Conservation (phyloP, 2,797 vertebrate genomes). For the Chiroxiphia lanceolata region DNA sequence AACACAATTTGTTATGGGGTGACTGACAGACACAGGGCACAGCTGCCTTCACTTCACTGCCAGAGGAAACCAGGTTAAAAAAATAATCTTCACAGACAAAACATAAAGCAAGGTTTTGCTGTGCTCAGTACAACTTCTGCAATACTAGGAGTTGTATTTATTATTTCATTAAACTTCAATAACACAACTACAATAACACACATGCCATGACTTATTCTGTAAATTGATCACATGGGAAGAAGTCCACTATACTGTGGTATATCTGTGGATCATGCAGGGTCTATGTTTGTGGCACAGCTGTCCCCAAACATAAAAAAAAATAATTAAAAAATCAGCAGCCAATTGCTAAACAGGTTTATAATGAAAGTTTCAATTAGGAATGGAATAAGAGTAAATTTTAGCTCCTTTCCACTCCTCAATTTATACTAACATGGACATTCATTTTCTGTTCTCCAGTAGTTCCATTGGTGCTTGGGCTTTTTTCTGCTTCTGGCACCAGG, state of each 20-base stretch:
- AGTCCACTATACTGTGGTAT: neutral
- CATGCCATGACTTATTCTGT: neutral
- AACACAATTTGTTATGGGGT: neutral
- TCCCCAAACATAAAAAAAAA: neutral
- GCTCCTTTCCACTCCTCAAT: neutral
- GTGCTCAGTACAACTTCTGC: neutral
- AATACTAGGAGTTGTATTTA: neutral
- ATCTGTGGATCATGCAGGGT: slow-evolving; percentile 44
- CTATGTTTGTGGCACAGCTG: neutral
- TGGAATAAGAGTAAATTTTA: neutral
- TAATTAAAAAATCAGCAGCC: neutral
- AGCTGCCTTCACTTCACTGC: neutral
- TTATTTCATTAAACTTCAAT: slow-evolving; percentile 1
- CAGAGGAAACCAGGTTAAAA: neutral
- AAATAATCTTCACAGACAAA: neutral
- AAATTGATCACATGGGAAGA: neutral
- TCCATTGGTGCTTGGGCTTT: neutral
- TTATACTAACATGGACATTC: neutral
- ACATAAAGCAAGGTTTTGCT: neutral
- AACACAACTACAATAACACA: neutral
- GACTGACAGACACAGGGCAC: neutral
- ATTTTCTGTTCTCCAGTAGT: neutral
- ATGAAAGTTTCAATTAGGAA: neutral
- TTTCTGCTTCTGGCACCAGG: neutral
- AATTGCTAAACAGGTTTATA: neutral